Conservation (phyloP, 1,140 invertebrate genomes). For the Lepidurus packardi region DNA sequence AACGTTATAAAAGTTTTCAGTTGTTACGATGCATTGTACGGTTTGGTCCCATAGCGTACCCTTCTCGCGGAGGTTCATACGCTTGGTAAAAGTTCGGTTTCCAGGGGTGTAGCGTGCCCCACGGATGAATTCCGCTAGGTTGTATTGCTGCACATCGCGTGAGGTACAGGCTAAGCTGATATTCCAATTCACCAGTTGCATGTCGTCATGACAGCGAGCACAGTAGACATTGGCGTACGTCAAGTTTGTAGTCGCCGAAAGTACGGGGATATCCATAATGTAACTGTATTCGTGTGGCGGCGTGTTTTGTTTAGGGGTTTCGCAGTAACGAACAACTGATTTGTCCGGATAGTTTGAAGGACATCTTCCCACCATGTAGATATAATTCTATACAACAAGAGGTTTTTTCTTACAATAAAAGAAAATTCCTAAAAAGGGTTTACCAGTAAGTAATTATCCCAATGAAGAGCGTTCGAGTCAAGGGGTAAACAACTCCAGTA, state of each 20-base stretch:
- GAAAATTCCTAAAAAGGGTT: neutral
- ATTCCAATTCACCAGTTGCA: conserved; percentile 33
- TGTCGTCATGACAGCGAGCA: conserved; percentile 40
- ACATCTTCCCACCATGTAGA: conserved; percentile 32
- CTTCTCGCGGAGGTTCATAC: neutral
- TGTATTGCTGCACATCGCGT: neutral
- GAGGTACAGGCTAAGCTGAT: conserved; percentile 18
- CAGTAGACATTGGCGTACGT: conserved; percentile 42
- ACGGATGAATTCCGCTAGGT: conserved; percentile 10
- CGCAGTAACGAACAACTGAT: neutral
- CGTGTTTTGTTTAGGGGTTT: neutral
- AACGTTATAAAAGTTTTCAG: neutral
- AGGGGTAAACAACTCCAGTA: neutral
- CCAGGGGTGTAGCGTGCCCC: neutral
- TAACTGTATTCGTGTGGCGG: conserved; percentile 26
- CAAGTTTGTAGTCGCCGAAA: conserved; percentile 26
- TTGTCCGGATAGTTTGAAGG: conserved; percentile 17
- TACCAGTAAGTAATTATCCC: neutral
- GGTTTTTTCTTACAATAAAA: neutral
- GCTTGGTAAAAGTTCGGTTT: conserved; percentile 25
- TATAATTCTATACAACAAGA: neutral
- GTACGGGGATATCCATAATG: conserved; percentile 32
- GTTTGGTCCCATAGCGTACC: neutral
- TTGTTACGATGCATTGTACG: conserved; percentile 3
- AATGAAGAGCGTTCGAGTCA: neutral